Base-by-base conservation (phyloP, 2,113 vertebrate genomes). In the Chroicocephalus ridibundus region DNA sequence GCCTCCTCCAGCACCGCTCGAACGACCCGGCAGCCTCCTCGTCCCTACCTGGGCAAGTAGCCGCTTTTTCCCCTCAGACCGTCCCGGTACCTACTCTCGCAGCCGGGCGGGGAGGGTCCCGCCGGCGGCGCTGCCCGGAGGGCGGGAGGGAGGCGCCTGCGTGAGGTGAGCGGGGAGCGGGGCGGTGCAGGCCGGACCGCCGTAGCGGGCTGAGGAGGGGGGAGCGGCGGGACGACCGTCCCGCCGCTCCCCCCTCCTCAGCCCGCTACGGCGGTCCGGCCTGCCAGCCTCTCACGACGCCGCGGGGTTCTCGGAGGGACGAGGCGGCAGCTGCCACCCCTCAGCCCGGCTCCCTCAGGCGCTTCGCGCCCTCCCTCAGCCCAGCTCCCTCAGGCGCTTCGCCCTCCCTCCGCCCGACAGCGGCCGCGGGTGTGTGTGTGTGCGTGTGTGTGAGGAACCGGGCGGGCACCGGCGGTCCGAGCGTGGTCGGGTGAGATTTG, bases 21-120 rank as follows among this genome's bases (percentile, higher is more conserved):
- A 98, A 97, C 98, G 98, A 97, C 98, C 98, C 61, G 98, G 97
- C 98, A 98, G 98, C 97, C 98, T 99, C 57, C 97, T 97, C 96
- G 98, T 98, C 78, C 98, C 99, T 90, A 98, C 97, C 97, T 98
- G 98, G 99, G 99, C 98, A 98, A 99, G 99, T 98, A 97, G 34
- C 36, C 66, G 51, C 65, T 60, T 9, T 55, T 55, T 10, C 44
- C 27, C 32, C 47, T 60, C 60, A 12, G 52, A 26, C 52, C n/a
- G 83, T 74, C 80, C 91, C 51, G 32, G 58, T 47, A 21, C 32
- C 74, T 9, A 17, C 82, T 77, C 57, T 52, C 34, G 36, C 54
- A 21, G 52, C 55, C 17, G 82, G 76, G 74, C 57, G 16, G 36
- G 40, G 12, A 60, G 38, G 32, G 79, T 64, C 58, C 76, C 36